phyloP scores from a whole-genome alignment of 1,140 invertebrate genomes.

The Meloidogyne chitwoodi region DNA sequence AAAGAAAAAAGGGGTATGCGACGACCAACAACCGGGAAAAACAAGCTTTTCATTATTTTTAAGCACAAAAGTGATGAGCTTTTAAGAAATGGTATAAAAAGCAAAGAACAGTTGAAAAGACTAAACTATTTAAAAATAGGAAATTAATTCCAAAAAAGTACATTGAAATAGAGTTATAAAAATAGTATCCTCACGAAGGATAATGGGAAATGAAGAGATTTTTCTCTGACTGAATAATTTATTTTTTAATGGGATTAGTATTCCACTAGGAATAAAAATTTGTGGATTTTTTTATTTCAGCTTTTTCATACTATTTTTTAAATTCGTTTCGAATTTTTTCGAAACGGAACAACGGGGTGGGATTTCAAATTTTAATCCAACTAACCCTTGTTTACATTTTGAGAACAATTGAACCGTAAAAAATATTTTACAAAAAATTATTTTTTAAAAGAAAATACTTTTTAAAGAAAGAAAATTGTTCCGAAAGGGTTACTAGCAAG shows the following conservation, averaged over 20 bases:
- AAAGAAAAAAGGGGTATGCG: neutral
- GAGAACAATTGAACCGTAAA: neutral
- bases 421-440: neutral
- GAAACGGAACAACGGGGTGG: too few species aligned
- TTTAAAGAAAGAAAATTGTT: too few species aligned
- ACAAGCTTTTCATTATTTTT: neutral
- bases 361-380: too few species aligned
- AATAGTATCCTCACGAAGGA: too few species aligned
- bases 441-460: too few species aligned
- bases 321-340: too few species aligned
- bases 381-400: neutral
- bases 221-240: neutral
- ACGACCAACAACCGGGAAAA: neutral
- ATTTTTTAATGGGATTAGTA: neutral
- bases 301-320: too few species aligned
- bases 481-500: too few species aligned
- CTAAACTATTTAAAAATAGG: neutral
- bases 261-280: too few species aligned
- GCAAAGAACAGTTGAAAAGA: neutral
- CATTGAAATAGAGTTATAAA: neutral
- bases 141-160: neutral
- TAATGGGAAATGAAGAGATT: neutral
- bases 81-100: neutral
- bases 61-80: neutral
- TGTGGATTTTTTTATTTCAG: too few species aligned